These are phyloP conservation scores for Diprion similis DNA, from an alignment of 1,140 invertebrate species.

Conservation along the genomic window DNA sequence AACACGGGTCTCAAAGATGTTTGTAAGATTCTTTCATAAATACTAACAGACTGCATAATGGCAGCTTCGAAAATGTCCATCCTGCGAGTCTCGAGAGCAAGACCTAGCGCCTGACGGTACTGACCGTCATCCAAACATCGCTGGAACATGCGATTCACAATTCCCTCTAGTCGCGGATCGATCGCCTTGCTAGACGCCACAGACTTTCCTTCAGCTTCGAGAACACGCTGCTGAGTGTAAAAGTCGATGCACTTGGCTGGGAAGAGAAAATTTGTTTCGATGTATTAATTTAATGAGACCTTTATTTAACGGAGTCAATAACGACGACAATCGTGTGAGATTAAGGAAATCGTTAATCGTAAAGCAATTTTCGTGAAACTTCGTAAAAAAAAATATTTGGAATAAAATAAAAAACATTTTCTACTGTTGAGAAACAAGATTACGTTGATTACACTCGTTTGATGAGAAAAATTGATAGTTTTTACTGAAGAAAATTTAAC, in stretches of 20 bases:
- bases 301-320: constrained; percentile 1
- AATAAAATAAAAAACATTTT: no score
- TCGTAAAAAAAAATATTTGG: no score
- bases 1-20: constrained; percentile 2
- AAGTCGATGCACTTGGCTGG: constrained; percentile 93
- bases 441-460: no score
- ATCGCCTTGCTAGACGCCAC: constrained; percentile 73
- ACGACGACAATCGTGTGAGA: background rate
- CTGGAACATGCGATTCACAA: constrained; percentile 97
- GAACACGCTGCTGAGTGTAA: constrained; percentile 88
- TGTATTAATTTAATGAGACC: background rate
- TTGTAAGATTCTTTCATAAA: constrained; percentile 13
- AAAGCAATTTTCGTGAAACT: no score
- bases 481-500: no score
- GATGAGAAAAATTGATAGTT: no score
- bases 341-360: no score
- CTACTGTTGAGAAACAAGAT: no score
- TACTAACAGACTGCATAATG: constrained; percentile 82
- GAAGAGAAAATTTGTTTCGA: constrained; percentile 27
- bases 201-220: constrained; percentile 67
- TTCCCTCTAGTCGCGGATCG: constrained; percentile 88
- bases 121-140: constrained; percentile 93
- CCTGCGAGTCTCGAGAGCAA: constrained; percentile 92
- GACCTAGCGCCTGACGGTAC: constrained; percentile 91
- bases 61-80: constrained; percentile 96